Conservation (phyloP, 2,797 vertebrate genomes). For the Sebastes trivittatus region DNA sequence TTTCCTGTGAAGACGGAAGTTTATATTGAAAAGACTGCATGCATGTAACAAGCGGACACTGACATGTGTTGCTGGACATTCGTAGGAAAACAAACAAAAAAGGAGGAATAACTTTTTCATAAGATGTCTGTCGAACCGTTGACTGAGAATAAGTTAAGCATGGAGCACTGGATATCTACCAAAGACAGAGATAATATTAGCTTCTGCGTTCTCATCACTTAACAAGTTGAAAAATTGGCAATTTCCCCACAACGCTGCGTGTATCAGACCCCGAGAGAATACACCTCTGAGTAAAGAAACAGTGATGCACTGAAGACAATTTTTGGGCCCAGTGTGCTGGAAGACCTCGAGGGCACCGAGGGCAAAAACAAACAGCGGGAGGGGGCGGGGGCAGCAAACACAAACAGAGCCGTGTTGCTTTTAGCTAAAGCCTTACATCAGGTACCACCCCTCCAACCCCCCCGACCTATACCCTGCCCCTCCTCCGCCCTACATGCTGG, state of each 20-base stretch:
- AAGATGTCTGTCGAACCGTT: too few species aligned
- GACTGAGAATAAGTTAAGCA: too few species aligned
- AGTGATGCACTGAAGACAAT: background rate
- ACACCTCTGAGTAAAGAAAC: slow-evolving; percentile 7
- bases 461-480: background rate
- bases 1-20: too few species aligned
- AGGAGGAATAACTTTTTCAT: too few species aligned
- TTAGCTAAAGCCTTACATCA: slow-evolving; percentile 52
- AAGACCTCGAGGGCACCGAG: slow-evolving; percentile 30
- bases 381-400: slow-evolving; percentile 32
- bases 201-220: background rate
- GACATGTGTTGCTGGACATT: too few species aligned
- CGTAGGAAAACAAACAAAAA: too few species aligned
- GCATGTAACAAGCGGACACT: too few species aligned
- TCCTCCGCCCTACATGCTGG: slow-evolving; percentile 5
- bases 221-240: background rate
- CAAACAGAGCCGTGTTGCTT: slow-evolving; percentile 60
- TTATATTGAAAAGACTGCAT: too few species aligned
- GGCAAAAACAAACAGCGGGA: slow-evolving; percentile 38
- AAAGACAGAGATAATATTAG: background rate
- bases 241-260: background rate
- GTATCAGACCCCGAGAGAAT: background rate
- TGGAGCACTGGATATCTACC: background rate
- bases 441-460: slow-evolving; percentile 6
- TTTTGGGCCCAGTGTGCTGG: slow-evolving; percentile 12